These are phyloP conservation scores for Drosophila nr. medialis DNA, from an alignment of 2,888 invertebrate genomes.

Conservation along the genomic window DNA sequence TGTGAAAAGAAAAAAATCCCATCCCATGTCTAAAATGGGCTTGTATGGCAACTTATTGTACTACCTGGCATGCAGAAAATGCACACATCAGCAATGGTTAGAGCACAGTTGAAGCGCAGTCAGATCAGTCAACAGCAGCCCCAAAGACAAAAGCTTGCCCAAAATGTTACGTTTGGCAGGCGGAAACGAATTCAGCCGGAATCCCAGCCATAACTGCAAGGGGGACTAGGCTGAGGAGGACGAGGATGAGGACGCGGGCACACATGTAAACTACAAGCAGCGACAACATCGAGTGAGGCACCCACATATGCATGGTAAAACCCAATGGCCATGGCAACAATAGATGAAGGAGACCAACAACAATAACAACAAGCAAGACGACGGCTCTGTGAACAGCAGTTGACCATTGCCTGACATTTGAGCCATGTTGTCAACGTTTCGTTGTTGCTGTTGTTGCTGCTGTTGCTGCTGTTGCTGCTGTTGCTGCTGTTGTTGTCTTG, in stretches of 20 bases:
- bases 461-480: conserved; percentile 29
- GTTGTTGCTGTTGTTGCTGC: conserved; percentile 18
- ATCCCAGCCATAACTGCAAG: conserved; percentile 47
- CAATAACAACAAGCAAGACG: conserved; percentile 19
- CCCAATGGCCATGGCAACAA: conserved; percentile 51
- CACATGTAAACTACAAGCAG: conserved; percentile 59
- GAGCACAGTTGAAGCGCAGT: neutral
- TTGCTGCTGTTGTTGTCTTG: conserved; percentile 54
- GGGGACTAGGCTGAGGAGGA: conserved; percentile 14
- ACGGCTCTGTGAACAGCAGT: conserved; percentile 55
- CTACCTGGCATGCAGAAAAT: conserved; percentile 53
- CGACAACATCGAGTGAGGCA: conserved; percentile 53
- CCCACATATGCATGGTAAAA: conserved; percentile 36
- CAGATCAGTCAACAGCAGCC: neutral
- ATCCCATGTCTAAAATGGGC: conserved; percentile 62
- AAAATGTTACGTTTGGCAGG: conserved; percentile 56
- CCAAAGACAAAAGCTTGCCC: conserved; percentile 22
- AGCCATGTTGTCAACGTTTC: conserved; percentile 78
- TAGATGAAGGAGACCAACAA: conserved; percentile 27
- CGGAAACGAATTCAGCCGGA: conserved; percentile 53
- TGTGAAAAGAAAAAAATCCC: conserved; percentile 17
- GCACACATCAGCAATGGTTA: conserved; percentile 20
- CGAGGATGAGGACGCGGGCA: conserved; percentile 33
- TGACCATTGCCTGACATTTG: conserved; percentile 79
- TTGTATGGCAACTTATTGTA: conserved; percentile 71